phyloP scores from a whole-genome alignment of 1,140 invertebrate species.

The Ceratina japonica region DNA sequence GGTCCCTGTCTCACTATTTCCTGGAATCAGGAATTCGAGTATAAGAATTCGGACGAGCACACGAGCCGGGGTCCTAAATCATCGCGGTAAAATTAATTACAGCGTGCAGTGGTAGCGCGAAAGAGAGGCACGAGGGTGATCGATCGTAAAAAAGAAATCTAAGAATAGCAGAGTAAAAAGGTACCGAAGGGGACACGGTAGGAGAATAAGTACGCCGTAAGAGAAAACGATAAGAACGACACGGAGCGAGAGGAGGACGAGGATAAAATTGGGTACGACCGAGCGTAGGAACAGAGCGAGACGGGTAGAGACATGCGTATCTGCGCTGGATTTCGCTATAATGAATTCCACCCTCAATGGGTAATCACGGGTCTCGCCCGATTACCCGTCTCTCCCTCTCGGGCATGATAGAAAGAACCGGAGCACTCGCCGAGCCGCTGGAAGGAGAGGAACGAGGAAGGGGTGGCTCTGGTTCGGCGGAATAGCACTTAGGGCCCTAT shows the following conservation, averaged over 20 bases:
- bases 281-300: background rate
- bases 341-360: constrained; percentile 74
- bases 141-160: background rate
- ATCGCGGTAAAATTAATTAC: constrained; percentile 18
- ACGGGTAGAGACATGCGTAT: constrained; percentile 32
- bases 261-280: background rate
- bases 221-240: background rate
- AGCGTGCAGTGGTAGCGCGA: background rate
- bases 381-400: constrained; percentile 53
- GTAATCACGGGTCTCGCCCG: constrained; percentile 67
- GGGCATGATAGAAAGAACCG: constrained; percentile 26
- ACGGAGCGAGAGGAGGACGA: background rate
- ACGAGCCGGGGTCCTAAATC: constrained; percentile 1
- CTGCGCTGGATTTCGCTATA: constrained; percentile 66
- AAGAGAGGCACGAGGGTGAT: background rate
- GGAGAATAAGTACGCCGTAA: background rate
- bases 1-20: too few relatives aligned
- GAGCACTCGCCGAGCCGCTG: background rate
- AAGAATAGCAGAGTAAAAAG: background rate
- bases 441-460: constrained; percentile 40
- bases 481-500: constrained; percentile 70
- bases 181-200: background rate
- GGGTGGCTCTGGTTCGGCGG: constrained; percentile 55
- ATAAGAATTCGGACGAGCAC: background rate
- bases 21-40: too few relatives aligned